These are phyloP conservation scores for Syritta pipiens DNA, from an alignment of 2,888 invertebrate species.

Conservation along the genomic window DNA sequence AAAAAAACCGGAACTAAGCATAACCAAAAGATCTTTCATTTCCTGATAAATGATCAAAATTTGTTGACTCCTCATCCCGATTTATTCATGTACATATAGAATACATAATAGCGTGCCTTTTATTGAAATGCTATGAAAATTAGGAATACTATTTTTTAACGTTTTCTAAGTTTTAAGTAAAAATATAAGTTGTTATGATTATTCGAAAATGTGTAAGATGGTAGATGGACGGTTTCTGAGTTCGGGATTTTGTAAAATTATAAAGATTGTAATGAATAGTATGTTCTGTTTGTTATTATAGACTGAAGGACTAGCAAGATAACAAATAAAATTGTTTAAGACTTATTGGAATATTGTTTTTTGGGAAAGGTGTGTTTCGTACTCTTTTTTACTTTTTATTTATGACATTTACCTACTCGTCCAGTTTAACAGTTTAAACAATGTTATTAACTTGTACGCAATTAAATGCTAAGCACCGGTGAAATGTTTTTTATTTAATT, in stretches of 20 bases:
- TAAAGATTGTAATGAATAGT: constrained; percentile 33
- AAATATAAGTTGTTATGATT: not conserved
- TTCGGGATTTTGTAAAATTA: constrained; percentile 32
- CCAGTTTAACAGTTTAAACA: too few relatives aligned
- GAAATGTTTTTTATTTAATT: too few relatives aligned
- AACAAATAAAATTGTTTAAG: constrained; percentile 14
- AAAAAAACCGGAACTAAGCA: not conserved
- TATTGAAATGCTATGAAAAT: constrained; percentile 35
- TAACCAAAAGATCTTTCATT: not conserved
- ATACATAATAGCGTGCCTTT: constrained; percentile 47
- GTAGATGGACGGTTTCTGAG: not conserved
- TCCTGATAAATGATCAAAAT: too few relatives aligned
- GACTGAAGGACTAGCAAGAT: constrained; percentile 57
- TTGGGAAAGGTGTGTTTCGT: not conserved
- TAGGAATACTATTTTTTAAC: constrained; percentile 38
- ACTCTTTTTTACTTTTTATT: not conserved
- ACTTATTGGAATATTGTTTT: not conserved
- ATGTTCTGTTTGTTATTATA: constrained; percentile 50
- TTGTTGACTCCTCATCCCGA: not conserved
- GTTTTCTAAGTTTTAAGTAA: constrained; percentile 46
- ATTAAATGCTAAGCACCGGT: too few relatives aligned
- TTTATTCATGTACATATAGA: constrained; percentile 51
- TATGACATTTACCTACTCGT: too few relatives aligned
- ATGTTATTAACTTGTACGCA: too few relatives aligned
- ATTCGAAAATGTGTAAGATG: constrained; percentile 1